phyloP scores from a whole-genome alignment of 2,888 invertebrate genomes.

The Hydroisotoma schaefferi region DNA sequence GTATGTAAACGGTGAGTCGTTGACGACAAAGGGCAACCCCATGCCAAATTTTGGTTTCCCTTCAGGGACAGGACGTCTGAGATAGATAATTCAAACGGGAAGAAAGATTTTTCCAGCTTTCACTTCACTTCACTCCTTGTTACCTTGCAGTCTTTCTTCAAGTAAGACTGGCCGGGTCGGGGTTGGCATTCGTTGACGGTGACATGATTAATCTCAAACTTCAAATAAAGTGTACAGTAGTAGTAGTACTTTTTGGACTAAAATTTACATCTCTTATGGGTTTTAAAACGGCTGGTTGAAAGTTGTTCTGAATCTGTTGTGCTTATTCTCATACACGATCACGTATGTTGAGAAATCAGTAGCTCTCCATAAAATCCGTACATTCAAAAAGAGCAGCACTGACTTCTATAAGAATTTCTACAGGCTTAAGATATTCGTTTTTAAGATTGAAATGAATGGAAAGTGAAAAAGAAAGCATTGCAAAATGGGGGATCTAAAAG shows the following conservation, averaged over 20 bases:
- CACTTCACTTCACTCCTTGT: conserved; percentile 11
- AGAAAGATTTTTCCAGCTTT: conserved; percentile 17
- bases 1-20: too few relatives aligned
- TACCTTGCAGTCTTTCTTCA: too few relatives aligned
- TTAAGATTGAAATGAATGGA: not conserved
- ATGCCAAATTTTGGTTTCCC: conserved; percentile 9
- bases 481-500: not conserved
- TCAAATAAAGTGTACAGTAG: not conserved
- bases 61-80: conserved; percentile 12
- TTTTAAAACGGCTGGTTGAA: not conserved
- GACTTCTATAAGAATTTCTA: not conserved
- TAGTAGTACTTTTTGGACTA: not conserved
- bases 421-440: not conserved
- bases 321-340: not conserved
- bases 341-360: too few relatives aligned
- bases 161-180: too few relatives aligned
- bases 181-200: conserved; percentile 16
- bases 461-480: not conserved
- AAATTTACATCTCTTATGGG: not conserved
- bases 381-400: not conserved
- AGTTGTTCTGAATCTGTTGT: not conserved
- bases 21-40: not conserved
- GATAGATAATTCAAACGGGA: conserved; percentile 9
- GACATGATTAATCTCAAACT: conserved; percentile 4
- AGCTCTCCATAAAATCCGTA: too few relatives aligned